Conservation (phyloP, 1,140 invertebrate genomes). For the Eubasilissa regina region DNA sequence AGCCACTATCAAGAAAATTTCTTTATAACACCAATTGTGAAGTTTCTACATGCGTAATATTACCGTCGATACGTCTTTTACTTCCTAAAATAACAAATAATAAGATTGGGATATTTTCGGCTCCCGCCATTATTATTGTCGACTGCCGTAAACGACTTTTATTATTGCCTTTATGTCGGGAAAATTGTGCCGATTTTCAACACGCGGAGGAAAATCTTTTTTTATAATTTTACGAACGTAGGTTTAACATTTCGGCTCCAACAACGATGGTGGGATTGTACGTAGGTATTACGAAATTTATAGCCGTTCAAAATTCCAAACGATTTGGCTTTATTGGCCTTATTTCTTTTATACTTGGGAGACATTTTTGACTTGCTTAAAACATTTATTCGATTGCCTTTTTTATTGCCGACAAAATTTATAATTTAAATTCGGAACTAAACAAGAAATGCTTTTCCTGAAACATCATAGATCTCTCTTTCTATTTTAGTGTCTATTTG, state of each 20-base stretch:
- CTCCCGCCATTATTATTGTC: constrained; percentile 29
- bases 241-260: background rate
- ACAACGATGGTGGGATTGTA: background rate
- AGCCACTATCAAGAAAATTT: too few species aligned
- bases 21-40: background rate
- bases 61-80: background rate
- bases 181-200: constrained; percentile 24
- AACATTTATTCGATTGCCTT: too few species aligned
- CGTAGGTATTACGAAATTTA: background rate
- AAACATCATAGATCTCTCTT: too few species aligned
- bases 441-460: too few species aligned
- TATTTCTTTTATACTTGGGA: too few species aligned
- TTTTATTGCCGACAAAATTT: too few species aligned
- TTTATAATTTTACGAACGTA: background rate
- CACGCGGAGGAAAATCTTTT: constrained; percentile 2
- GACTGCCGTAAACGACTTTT: constrained; percentile 30
- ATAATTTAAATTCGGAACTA: too few species aligned
- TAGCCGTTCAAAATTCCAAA: background rate
- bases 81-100: background rate
- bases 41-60: background rate
- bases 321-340: background rate
- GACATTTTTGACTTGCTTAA: too few species aligned
- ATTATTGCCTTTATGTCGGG: constrained; percentile 10
- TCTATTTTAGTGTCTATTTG: too few species aligned
- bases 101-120: constrained; percentile 24